Base-by-base conservation (phyloP, 1,140 invertebrate genomes). In the Ectropis grisescens region DNA sequence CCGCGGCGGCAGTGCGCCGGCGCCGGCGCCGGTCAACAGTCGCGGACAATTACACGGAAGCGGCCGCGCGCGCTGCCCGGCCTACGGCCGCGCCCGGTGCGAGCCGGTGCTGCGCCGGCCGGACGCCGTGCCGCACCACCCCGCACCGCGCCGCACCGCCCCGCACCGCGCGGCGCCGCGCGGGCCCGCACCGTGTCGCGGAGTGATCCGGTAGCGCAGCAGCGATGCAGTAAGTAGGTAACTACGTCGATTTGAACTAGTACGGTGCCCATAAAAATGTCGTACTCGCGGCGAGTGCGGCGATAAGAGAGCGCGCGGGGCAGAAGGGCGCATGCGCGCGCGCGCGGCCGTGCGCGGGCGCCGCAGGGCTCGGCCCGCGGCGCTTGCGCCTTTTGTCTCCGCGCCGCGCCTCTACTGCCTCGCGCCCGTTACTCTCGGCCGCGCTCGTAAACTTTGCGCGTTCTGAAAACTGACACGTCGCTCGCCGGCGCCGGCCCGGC, bases 11-110 rank as follows among this genome's bases (percentile, higher is more conserved):
- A 43, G 29, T 22, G 44, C 35, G 33, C 33, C 35, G 41, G 38
- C 38, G 33, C 22, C 33, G 38, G 40, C 32, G 41, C 48, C 57
- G 58, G 60, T 68, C 58, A 60, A 58, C 56, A 62, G 38, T 51
- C 62, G 51, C 52, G 51, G 57, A 65, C 60, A 62, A 65, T 58
- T 60, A 65, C 67, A 57, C 65, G 64, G 62, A 65, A 64, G 45
- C 50, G 15, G 6, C 15, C 34, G 33, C 39, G 39, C 51, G 46
- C 46, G 44, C 26, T 35, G 15, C 35, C 45, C 56, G n/a, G n/a
- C n/a, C n/a, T 56, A 56, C 59, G 54, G 62, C 50, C 45, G 45
- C 51, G 24, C 26, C 11, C 11, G 5, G 12, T 11, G 26, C 11
- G 37, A 23, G 16, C 10, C 29, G 25, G 30, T 26, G 23, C 35